Evolutionary conservation across 2,113 vertebrate species (phyloP).

Genomic region (Notiomystis cincta): DNA sequence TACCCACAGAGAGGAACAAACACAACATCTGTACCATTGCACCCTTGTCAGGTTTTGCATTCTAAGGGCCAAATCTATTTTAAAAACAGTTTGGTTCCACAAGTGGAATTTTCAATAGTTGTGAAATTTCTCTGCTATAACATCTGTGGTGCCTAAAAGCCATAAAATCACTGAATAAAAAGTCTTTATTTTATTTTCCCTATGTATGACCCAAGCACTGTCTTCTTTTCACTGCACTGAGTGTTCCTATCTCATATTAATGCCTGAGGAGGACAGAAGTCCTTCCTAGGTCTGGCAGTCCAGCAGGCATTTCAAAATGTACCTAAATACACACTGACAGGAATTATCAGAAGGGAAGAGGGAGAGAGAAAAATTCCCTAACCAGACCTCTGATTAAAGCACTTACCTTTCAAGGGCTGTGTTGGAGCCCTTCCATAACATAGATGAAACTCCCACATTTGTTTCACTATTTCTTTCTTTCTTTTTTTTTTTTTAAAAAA

Average conservation of each 20-base stretch:
- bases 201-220: not conserved
- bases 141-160: not conserved
- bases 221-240: not conserved
- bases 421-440: not conserved
- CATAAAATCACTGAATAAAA: not conserved
- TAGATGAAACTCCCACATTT: not conserved
- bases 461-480: not conserved
- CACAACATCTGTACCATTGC: not conserved
- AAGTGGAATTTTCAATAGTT: not conserved
- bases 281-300: not conserved
- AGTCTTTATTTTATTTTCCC: not conserved
- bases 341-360: not conserved
- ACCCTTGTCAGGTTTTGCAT: not conserved
- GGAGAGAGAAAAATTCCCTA: not conserved
- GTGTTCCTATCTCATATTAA: not conserved
- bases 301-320: not conserved
- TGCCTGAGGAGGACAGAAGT: not conserved
- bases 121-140: not conserved
- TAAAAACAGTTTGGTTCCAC: not conserved
- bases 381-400: not conserved
- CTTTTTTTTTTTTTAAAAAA: not conserved
- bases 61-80: not conserved
- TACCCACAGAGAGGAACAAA: not conserved
- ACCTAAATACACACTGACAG: not conserved
- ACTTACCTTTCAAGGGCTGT: not conserved